Base-by-base conservation (phyloP, 2,797 vertebrate genomes). In the Rhabdomys pumilio region DNA sequence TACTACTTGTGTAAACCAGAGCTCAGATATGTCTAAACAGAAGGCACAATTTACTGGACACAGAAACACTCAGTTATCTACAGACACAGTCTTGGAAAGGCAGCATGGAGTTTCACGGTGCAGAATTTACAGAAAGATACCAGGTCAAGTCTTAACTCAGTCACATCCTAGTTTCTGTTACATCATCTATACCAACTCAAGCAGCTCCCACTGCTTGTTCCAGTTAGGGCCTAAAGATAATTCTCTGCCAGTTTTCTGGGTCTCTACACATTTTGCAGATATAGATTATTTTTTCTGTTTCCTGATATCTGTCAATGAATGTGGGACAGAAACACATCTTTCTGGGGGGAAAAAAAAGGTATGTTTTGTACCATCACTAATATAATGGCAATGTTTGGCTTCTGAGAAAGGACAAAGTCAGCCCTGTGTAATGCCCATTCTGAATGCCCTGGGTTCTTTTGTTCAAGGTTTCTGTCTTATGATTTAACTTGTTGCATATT, bases 281-380 rank as follows among this genome's bases (percentile, higher is more conserved):
- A 59, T 31, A 53, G 19, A n/a, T 41, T 88, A 4, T 4, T 14
- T 91, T 75, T 87, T 19, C 53, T 72, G 14, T 85, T 69, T 53
- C 19, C 31, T 88, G 67, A 69, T 1, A 20, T 26, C 31, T 92
- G 84, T 50, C 17, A 89, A 89, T 50, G 4, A n/a, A 67, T 80
- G 2, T 72, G 91, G 57, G 14, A 22, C 75, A 87, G 38, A 69
- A 53, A 72, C 86, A 82, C 6, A 59, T 67, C 1, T 31, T 4
- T 94, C 75, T 76, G 34, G n/a, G n/a, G 34, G 41, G 85, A 50
- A 53, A 89, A 89, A 41, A 53, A 89, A 44, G n/a, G 65, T 79
- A 9, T 26, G 10, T 38, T 76, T 79, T 6, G 81, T 93, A 57
- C 2, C 69, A 12, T 22, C 41, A 50, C 14, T 50, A 13, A 44